A percentile compares a stretch with the other conserved stretches of the same genome.
Evolutionary conservation across 92 coral and sea anemone species (phyloP).

Genomic region (Parazoanthus atlanticus): DNA sequence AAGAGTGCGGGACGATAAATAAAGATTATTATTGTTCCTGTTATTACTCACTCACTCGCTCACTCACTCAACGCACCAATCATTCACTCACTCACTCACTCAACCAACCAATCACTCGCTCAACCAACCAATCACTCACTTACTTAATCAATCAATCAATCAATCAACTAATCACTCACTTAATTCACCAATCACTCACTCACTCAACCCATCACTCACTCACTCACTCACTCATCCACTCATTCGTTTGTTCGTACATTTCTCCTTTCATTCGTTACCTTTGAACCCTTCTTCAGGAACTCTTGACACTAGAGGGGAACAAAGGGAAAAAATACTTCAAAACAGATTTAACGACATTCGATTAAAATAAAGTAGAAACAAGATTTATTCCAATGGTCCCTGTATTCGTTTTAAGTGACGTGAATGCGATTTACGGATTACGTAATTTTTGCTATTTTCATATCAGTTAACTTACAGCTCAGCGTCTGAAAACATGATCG

Average conservation of each 20-base stretch:
- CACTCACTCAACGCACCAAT: neutral
- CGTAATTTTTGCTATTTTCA: no score
- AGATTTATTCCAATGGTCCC: no score
- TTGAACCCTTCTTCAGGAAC: constrained; percentile 71
- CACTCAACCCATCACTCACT: neutral
- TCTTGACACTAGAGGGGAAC: constrained; percentile 45
- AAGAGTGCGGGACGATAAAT: no score
- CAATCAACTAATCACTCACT: neutral
- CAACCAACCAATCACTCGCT: no score
- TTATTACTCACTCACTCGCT: neutral
- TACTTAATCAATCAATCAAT: neutral
- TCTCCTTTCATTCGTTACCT: constrained; percentile 45
- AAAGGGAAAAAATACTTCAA: neutral
- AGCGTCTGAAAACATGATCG: no score
- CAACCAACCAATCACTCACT: neutral
- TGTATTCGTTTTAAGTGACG: no score
- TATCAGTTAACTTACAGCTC: no score
- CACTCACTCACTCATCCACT: neutral
- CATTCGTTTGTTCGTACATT: neutral
- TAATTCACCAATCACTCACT: neutral
- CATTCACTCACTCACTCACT: no score
- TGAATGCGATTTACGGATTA: no score
- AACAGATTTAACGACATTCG: neutral
- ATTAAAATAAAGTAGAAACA: no score
- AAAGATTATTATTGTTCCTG: no score